phyloP scores from a whole-genome alignment of 2,797 vertebrate genomes.

The Spatula clypeata region DNA sequence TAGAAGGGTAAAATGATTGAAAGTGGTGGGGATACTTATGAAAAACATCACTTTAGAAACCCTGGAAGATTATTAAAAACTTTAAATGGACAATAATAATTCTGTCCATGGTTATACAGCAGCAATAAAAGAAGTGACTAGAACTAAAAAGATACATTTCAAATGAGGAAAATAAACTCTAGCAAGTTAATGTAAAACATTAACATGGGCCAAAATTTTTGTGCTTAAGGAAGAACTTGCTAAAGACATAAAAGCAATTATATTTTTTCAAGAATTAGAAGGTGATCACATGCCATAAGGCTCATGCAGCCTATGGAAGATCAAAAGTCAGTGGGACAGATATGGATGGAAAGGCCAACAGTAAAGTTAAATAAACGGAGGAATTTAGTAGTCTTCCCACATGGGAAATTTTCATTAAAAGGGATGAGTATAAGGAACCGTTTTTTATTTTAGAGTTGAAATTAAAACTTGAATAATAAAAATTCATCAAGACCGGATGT shows the following conservation, averaged over 20 bases:
- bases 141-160: background rate
- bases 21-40: constrained; percentile 25
- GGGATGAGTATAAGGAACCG: constrained; percentile 32
- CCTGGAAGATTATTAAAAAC: constrained; percentile 12
- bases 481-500: constrained; percentile 58
- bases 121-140: background rate
- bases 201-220: background rate
- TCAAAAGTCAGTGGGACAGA: constrained; percentile 7
- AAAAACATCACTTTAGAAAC: constrained; percentile 16
- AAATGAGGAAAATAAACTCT: constrained; percentile 2
- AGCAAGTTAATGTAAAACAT: background rate
- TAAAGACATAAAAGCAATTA: background rate
- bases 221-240: background rate
- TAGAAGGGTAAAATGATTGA: constrained; percentile 10
- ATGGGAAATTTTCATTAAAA: constrained; percentile 45
- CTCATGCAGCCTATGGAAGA: background rate
- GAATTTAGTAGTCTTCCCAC: constrained; percentile 21
- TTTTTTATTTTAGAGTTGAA: constrained; percentile 56
- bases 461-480: constrained; percentile 64
- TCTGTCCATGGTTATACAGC: background rate
- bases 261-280: background rate
- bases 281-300: background rate
- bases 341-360: background rate
- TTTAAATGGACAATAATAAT: constrained; percentile 40
- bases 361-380: constrained; percentile 49